Base-by-base conservation (phyloP, 2,797 vertebrate genomes). In the Gambusia yucatana region DNA sequence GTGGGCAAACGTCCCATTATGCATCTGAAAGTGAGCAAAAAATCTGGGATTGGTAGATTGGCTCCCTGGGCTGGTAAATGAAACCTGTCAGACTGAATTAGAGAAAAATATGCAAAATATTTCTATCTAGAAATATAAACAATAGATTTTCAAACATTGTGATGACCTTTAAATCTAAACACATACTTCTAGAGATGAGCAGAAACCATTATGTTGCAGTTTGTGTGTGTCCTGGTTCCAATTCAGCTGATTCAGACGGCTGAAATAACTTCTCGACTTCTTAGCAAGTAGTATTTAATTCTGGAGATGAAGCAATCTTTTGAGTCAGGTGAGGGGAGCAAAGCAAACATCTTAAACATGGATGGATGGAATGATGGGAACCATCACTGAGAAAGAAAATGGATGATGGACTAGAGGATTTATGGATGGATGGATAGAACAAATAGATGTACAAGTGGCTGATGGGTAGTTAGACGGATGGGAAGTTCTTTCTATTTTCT, bases 1-100 rank as follows among this genome's bases (percentile, higher is more conserved):
- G 85, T 55, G 83, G 83, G 76, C 76, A 82, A 83, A 87, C 83
- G 76, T 91, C 91, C 89, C 85, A 87, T 88, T 84, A 87, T 91
- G 88, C 89, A 84, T 89, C 73, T 87, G 84, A 78, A 30, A 52
- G 72, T 28, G 28, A 73, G 44, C 43, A 39, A 36, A 52, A 71
- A 67, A 47, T 46, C 43, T 44, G 22, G 25, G 39, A 44, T 48
- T 59, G 20, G 71, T n/a, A 30, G 78, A 82, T 72, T 0, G 22
- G 61, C 65, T 76, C 69, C 11, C 46, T 11, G 44, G 43, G n/a
- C 43, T 13, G 11, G 55, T 57, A 16, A 61, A 16, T 57, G 6
- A 28, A 59, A 59, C 13, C 52, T 61, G 5, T 82, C 46, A 78
- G 47, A 75, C 47, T 57, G 28, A 61, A 28, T 61, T 30, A 22